These are phyloP conservation scores for Drosophila micromelanica DNA, from an alignment of 1,140 invertebrate genomes.

Conservation along the genomic window DNA sequence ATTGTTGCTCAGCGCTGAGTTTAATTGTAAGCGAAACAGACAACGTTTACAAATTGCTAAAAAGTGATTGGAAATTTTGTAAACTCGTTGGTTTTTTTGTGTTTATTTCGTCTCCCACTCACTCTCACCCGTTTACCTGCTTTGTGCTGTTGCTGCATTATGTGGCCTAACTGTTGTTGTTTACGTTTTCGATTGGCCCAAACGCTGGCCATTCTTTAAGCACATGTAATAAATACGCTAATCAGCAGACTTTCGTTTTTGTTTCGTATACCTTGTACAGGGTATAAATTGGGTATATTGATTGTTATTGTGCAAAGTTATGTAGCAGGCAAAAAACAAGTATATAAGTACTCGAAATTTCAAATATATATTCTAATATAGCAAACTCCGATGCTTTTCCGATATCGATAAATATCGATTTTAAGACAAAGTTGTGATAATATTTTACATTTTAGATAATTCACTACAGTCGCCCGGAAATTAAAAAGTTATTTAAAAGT, in stretches of 20 bases:
- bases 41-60: slow-evolving; percentile 41
- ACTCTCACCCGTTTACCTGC: slow-evolving; percentile 21
- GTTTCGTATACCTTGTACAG: too few relatives aligned
- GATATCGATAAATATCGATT: too few relatives aligned
- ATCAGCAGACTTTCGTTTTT: slow-evolving; percentile 8
- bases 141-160: slow-evolving; percentile 16
- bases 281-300: too few relatives aligned
- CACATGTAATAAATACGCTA: slow-evolving; percentile 28
- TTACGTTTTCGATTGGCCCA: slow-evolving; percentile 9
- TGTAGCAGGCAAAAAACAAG: neutral
- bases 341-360: too few relatives aligned
- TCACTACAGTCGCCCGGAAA: too few relatives aligned
- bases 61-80: slow-evolving; percentile 54
- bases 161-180: neutral
- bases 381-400: too few relatives aligned
- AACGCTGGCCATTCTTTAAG: slow-evolving; percentile 27
- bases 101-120: slow-evolving; percentile 30
- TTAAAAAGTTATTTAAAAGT: too few relatives aligned
- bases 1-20: neutral
- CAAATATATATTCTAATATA: too few relatives aligned
- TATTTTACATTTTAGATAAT: too few relatives aligned
- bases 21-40: neutral
- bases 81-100: slow-evolving; percentile 51
- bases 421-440: too few relatives aligned
- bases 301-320: too few relatives aligned